phyloP scores from a whole-genome alignment of 2,888 invertebrate genomes.

The Clusia tigrina region DNA sequence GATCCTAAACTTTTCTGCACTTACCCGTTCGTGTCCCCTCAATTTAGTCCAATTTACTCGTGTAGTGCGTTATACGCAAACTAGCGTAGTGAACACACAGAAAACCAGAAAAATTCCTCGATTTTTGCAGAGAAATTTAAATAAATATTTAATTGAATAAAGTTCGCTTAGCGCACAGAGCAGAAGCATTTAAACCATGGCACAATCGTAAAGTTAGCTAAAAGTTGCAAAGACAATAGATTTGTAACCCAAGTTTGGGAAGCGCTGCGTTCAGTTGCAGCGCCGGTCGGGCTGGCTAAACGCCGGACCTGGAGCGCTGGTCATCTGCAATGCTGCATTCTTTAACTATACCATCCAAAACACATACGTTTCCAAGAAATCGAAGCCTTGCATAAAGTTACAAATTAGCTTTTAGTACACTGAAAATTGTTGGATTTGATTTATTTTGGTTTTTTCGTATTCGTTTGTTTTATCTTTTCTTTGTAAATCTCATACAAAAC shows the following conservation, averaged over 20 bases:
- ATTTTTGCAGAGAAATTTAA: conserved; percentile 35
- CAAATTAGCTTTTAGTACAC: conserved; percentile 7
- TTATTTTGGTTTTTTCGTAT: conserved; percentile 10
- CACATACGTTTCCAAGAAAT: conserved; percentile 64
- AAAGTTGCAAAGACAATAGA: background rate
- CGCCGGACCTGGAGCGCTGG: too few relatives aligned
- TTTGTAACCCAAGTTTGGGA: conserved; percentile 1
- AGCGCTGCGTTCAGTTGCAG: too few relatives aligned
- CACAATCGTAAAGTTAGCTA: conserved; percentile 30
- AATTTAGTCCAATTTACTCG: too few relatives aligned
- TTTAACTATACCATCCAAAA: too few relatives aligned
- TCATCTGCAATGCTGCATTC: background rate
- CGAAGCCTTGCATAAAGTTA: conserved; percentile 54
- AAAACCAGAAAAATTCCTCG: conserved; percentile 35
- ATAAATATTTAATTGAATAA: too few relatives aligned
- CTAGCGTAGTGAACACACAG: too few relatives aligned
- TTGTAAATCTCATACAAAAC: too few relatives aligned
- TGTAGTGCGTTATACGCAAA: too few relatives aligned
- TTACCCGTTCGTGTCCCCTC: too few relatives aligned
- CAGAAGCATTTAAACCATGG: conserved; percentile 27
- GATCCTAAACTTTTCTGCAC: too few relatives aligned
- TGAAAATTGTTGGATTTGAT: conserved; percentile 16
- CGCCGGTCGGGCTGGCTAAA: too few relatives aligned
- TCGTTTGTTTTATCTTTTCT: conserved; percentile 5
- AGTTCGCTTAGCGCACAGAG: background rate